Conservation (phyloP, 2,113 vertebrate genomes). For the Hippocampus barbouri region DNA sequence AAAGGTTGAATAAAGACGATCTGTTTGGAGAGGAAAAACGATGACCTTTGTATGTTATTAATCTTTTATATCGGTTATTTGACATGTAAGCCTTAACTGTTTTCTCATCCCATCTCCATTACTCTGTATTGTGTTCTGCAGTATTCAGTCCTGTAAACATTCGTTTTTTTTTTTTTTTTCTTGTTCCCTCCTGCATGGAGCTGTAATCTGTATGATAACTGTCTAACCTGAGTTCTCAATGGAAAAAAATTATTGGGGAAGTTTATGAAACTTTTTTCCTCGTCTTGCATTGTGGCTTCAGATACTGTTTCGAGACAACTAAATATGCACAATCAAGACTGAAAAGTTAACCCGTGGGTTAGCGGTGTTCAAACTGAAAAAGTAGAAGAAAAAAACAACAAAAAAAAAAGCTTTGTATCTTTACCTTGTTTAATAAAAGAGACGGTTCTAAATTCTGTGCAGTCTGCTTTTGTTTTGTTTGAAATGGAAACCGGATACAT, state of each 20-base stretch:
- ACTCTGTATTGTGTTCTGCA: constrained; percentile 81
- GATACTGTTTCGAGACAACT: constrained; percentile 71
- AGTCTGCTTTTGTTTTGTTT: neutral
- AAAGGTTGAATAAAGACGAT: constrained; percentile 68
- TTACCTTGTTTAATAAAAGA: constrained; percentile 79
- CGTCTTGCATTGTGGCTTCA: constrained; percentile 79
- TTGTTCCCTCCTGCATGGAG: constrained; percentile 84
- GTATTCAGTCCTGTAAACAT: constrained; percentile 80
- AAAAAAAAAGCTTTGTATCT: constrained; percentile 74
- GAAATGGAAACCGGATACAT: neutral
- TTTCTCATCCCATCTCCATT: constrained; percentile 71
- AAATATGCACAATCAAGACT: constrained; percentile 75
- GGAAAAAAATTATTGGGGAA: constrained; percentile 79
- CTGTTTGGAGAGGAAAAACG: constrained; percentile 45
- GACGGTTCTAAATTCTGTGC: constrained; percentile 69
- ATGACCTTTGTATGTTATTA: constrained; percentile 77
- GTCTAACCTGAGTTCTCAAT: constrained; percentile 82
- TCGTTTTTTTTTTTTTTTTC: constrained; percentile 8
- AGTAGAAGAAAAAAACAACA: no score
- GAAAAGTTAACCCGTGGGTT: constrained; percentile 71
- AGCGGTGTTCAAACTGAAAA: constrained; percentile 60
- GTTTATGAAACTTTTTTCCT: constrained; percentile 76
- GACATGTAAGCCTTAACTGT: constrained; percentile 94
- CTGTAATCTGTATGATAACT: constrained; percentile 86
- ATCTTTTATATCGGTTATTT: constrained; percentile 77